These are phyloP conservation scores for Caenorhabditis sp. DNA, from an alignment of 2,888 invertebrate species.

Conservation along the genomic window DNA sequence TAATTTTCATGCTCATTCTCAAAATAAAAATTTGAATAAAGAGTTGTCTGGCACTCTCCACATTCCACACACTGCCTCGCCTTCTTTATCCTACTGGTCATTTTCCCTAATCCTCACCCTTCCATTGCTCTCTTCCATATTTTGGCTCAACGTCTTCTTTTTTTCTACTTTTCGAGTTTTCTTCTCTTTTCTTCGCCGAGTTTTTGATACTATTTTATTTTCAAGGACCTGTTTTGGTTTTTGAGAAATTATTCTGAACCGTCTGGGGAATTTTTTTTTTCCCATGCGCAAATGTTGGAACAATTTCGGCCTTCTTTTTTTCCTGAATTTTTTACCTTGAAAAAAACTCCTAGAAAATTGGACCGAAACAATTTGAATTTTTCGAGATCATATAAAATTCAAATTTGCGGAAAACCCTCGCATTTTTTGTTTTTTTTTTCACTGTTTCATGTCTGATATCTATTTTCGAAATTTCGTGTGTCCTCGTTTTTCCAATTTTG, in stretches of 20 bases:
- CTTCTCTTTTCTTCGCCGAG: slow-evolving; percentile 3
- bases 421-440: background rate
- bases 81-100: background rate
- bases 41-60: slow-evolving; percentile 2
- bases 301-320: no score
- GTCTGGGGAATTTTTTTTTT: no score
- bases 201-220: slow-evolving; percentile 12
- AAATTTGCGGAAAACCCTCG: background rate
- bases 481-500: slow-evolving; percentile 2
- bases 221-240: slow-evolving; percentile 12
- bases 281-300: no score
- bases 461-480: background rate
- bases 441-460: background rate
- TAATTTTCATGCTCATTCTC: background rate
- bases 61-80: slow-evolving; percentile 6
- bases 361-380: no score
- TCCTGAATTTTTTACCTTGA: no score
- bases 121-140: slow-evolving; percentile 16
- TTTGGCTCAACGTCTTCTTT: slow-evolving; percentile 13
- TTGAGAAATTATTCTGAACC: no score
- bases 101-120: slow-evolving; percentile 25
- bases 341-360: no score
- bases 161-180: slow-evolving; percentile 8
- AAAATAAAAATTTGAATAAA: background rate
- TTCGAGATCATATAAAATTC: slow-evolving; percentile 1